These are phyloP conservation scores for Brachypodius melanocephalos DNA, from an alignment of 2,113 vertebrate genomes.

Conservation along the genomic window DNA sequence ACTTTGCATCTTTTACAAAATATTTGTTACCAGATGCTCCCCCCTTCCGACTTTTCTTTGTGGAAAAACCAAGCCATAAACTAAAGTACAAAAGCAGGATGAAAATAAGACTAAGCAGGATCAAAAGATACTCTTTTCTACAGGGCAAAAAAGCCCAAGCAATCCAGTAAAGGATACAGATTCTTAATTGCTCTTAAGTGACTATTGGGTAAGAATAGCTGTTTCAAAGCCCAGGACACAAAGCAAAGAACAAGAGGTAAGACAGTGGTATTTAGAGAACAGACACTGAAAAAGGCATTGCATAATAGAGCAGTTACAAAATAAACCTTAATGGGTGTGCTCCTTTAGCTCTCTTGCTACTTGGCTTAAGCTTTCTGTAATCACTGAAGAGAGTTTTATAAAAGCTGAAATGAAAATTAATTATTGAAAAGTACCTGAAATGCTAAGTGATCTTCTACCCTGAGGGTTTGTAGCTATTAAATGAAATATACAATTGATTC, in stretches of 20 bases:
- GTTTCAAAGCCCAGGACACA: not conserved
- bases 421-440: not conserved
- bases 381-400: not conserved
- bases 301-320: not conserved
- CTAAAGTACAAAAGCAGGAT: not conserved
- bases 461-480: not conserved
- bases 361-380: not conserved
- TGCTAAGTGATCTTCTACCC: not conserved
- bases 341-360: not conserved
- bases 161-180: slow-evolving; percentile 25
- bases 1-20: not conserved
- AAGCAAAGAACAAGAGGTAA: not conserved
- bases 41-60: not conserved
- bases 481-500: not conserved
- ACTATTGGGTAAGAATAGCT: not conserved
- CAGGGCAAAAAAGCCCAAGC: not conserved
- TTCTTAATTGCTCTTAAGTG: slow-evolving; percentile 30
- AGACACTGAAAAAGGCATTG: not conserved
- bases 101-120: not conserved
- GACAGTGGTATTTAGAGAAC: not conserved
- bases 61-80: not conserved
- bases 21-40: not conserved
- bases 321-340: not conserved
- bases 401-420: slow-evolving; percentile 28
- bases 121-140: not conserved